These are phyloP conservation scores for Oikopleura dioica DNA, from an alignment of 23 tunicate genomes.

Conservation along the genomic window DNA sequence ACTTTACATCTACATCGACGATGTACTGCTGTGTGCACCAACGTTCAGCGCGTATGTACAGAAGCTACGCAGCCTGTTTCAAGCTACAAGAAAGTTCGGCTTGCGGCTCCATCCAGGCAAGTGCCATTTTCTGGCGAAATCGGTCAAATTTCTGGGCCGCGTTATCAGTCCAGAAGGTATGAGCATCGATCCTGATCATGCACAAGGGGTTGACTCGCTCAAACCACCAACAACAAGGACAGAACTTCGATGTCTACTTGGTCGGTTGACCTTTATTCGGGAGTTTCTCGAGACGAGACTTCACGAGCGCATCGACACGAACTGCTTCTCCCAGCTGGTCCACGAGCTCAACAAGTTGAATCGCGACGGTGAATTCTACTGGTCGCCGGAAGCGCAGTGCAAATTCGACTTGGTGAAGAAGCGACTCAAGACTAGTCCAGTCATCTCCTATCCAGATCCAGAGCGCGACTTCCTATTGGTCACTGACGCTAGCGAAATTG, in stretches of 20 bases:
- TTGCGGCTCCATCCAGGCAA: background rate
- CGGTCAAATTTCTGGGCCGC: conserved; percentile 10
- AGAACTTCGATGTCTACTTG: background rate
- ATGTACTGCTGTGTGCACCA: background rate
- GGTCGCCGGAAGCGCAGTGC: background rate
- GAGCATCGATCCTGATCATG: background rate
- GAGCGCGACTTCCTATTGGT: background rate
- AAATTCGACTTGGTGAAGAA: background rate
- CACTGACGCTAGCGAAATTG: conserved; percentile 11
- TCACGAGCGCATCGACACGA: background rate
- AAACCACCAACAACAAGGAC: background rate
- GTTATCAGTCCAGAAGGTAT: background rate
- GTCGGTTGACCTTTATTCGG: background rate
- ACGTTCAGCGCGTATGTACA: background rate
- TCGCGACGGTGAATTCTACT: background rate
- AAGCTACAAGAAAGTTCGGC: background rate
- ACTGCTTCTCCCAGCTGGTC: background rate
- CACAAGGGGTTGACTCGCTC: background rate
- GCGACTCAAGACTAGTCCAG: background rate
- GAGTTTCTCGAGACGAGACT: background rate
- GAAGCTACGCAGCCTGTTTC: background rate
- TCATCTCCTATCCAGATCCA: background rate
- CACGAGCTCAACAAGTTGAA: background rate
- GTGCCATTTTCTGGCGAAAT: background rate
- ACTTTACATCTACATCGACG: background rate